phyloP scores from a whole-genome alignment of 2,113 vertebrate species.

The Carollia perspicillata region DNA sequence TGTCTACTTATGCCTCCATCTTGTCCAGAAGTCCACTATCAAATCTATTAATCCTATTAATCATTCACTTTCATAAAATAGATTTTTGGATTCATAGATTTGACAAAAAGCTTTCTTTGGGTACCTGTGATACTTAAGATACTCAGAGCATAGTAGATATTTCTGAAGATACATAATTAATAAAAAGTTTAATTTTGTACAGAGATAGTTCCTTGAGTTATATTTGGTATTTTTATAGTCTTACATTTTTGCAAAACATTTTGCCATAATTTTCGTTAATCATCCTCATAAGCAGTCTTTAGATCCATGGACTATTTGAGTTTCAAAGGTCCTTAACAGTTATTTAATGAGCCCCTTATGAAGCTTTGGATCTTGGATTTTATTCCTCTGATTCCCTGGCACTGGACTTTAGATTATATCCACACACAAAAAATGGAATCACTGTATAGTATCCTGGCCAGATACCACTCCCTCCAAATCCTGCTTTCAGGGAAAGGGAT shows the following conservation, averaged over 20 bases:
- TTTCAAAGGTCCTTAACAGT: not conserved
- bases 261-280: not conserved
- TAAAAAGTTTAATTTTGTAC: not conserved
- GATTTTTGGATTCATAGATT: not conserved
- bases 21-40: not conserved
- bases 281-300: not conserved
- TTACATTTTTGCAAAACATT: constrained; percentile 2
- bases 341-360: not conserved
- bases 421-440: not conserved
- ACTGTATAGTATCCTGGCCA: not conserved
- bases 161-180: not conserved
- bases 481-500: not conserved
- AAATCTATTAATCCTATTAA: not conserved
- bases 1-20: no score
- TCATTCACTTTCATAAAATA: constrained; percentile 29
- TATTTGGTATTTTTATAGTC: not conserved
- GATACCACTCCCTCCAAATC: not conserved
- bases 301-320: not conserved
- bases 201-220: not conserved
- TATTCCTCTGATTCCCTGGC: not conserved
- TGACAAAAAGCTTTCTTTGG: not conserved
- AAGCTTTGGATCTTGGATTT: not conserved
- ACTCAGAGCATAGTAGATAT: not conserved
- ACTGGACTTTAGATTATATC: not conserved
- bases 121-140: not conserved